Evolutionary conservation across 2,797 vertebrate species (phyloP), one percentile per base, ranked within the genome.

Genomic region (Tragelaphus eurycerus): DNA sequence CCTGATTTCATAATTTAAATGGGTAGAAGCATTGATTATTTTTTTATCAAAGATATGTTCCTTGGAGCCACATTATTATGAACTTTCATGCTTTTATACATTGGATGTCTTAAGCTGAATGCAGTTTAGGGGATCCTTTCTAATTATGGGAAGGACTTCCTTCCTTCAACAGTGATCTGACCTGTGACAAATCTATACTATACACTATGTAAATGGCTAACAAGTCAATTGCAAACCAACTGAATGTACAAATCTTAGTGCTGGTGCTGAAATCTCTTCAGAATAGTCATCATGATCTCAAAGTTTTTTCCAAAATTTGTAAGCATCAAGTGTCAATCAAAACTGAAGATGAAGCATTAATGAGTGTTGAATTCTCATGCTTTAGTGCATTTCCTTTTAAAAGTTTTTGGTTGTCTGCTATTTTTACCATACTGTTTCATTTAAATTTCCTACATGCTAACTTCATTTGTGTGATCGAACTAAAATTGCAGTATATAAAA

Each of bases 111-210:
- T 98, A 98, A 98, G 96, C 98, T 98, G 98, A 98, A 98, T 97
- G 97, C 98, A 97, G 98, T 98, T 98, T 98, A 98, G 98, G 98
- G 98, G 97, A 96, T 98, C 98, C 97, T 98, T 98, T 98, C 97
- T 98, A 96, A 98, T 98, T 96, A 96, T 96, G 97, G 98, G 97
- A 98, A 98, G 97, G 98, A 2, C 97, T 97, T 96, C 98, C 98
- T 98, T 98, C 98, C 98, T 99, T 99, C 98, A 99, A 99, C 99
- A 99, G 99, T 99, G 99, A 99, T 98, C 98, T 98, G 98, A 98
- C 98, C 98, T 98, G 98, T 97, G 98, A 98, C 98, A 97, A 96
- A 98, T 98, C 98, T 98, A 98, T 98, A 98, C 98, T 98, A 94
- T 76, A 98, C 96, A 97, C 97, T 67, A 7, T 86, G 95, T 96